These are phyloP conservation scores for Nothura maculosa DNA, from an alignment of 2,797 vertebrate species.

Conservation along the genomic window DNA sequence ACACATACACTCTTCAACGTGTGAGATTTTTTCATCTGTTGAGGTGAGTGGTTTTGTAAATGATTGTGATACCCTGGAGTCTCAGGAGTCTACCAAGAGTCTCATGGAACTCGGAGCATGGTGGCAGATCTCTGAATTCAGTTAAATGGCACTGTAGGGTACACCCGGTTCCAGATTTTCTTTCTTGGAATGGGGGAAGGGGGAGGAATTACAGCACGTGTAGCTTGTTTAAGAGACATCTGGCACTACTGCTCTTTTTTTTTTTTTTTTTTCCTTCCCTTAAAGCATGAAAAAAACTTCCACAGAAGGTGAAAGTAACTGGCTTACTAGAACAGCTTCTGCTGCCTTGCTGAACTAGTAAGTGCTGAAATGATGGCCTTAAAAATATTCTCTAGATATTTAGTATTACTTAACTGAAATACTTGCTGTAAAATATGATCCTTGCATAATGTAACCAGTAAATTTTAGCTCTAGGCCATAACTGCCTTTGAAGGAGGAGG, in stretches of 20 bases:
- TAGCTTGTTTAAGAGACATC: conserved; percentile 52
- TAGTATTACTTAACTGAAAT: neutral
- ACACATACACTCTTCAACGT: neutral
- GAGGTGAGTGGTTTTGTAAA: neutral
- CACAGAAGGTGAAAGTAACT: neutral
- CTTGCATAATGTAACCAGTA: neutral
- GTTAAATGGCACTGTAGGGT: neutral
- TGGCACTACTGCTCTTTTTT: conserved; percentile 1
- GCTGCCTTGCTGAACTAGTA: neutral
- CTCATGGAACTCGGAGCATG: neutral
- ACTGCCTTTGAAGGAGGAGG: neutral
- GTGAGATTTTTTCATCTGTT: neutral
- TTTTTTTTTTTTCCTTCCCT: neutral
- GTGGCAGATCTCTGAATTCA: neutral
- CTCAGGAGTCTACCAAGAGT: accelerated
- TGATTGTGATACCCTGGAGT: accelerated
- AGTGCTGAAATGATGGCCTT: neutral
- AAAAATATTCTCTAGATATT: neutral
- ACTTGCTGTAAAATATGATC: neutral
- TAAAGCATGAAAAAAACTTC: neutral
- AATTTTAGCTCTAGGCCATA: neutral
- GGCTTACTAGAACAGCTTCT: neutral
- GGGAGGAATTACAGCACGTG: conserved; percentile 18
- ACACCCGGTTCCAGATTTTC: neutral
- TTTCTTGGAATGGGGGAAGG: conserved; percentile 12